Percentiles rank a stretch among this genome's conserved stretches.
Conservation (phyloP, 1,140 invertebrate genomes). For the Anadara kagoshimensis region DNA sequence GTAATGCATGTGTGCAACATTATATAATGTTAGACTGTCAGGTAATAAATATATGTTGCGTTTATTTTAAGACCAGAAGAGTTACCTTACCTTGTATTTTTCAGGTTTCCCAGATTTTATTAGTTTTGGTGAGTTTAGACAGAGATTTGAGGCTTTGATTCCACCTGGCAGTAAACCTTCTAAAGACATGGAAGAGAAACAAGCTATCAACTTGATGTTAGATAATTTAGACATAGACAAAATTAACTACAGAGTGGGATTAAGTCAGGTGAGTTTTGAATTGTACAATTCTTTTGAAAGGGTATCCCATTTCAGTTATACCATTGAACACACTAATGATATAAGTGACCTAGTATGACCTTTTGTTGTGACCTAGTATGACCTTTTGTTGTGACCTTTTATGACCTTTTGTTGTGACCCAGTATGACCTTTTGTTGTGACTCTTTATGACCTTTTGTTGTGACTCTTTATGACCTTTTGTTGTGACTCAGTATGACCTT, state of each 20-base stretch:
- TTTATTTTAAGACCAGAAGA: neutral
- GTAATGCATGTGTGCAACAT: neutral
- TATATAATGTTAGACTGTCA: neutral
- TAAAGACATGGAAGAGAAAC: slow-evolving; percentile 70
- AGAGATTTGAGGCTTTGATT: slow-evolving; percentile 86
- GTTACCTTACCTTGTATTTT: neutral
- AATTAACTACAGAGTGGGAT: slow-evolving; percentile 89
- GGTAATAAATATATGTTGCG: neutral
- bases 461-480: too few relatives aligned
- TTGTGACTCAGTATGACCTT: too few relatives aligned
- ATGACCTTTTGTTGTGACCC: too few relatives aligned
- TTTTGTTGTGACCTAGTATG: too few relatives aligned
- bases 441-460: too few relatives aligned
- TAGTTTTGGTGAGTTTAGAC: slow-evolving; percentile 89
- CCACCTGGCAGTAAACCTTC: slow-evolving; percentile 73
- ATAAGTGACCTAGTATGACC: too few relatives aligned
- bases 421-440: too few relatives aligned
- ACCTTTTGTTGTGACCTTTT: too few relatives aligned
- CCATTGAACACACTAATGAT: too few relatives aligned
- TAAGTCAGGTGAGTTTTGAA: slow-evolving; percentile 86
- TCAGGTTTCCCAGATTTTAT: slow-evolving; percentile 90
- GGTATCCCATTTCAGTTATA: too few relatives aligned
- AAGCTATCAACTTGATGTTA: slow-evolving; percentile 86
- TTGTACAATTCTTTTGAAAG: too few relatives aligned
- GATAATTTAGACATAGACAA: slow-evolving; percentile 90